Conservation (phyloP, 2,797 vertebrate genomes). For the Halcyon chelicuti region DNA sequence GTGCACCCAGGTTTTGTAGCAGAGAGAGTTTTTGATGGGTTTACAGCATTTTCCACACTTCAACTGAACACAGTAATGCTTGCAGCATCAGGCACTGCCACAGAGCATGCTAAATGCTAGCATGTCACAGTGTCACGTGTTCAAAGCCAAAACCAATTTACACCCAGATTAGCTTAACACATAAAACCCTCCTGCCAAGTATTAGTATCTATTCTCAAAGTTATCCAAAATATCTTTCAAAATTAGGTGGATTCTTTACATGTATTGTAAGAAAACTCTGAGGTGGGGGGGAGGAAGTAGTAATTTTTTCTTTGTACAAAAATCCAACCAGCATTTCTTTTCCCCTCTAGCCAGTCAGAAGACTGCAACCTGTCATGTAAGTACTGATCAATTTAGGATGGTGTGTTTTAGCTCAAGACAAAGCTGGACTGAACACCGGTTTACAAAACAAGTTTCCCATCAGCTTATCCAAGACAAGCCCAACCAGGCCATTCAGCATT, state of each 20-base stretch:
- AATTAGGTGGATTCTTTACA: not conserved
- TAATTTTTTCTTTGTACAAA: not conserved
- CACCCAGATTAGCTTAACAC: not conserved
- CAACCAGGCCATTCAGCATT: not conserved
- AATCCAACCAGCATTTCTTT: not conserved
- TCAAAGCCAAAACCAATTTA: slow-evolving; percentile 9
- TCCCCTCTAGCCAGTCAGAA: not conserved
- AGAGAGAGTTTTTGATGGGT: not conserved
- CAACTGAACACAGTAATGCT: not conserved
- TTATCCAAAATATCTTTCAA: not conserved
- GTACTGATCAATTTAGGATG: not conserved
- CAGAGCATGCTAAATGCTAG: not conserved
- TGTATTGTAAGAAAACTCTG: not conserved
- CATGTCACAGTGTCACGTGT: not conserved
- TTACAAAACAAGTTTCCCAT: not conserved
- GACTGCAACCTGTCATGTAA: not conserved
- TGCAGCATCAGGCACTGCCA: not conserved
- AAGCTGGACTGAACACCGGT: not conserved
- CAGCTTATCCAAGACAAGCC: not conserved
- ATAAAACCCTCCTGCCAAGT: not conserved
- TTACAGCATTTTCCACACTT: not conserved
- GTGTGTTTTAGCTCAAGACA: not conserved
- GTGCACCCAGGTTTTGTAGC: not conserved
- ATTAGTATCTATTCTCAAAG: not conserved
- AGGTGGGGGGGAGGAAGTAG: no score